Conservation (phyloP, 2,797 vertebrate genomes). For the Gadopsis bispinosus region DNA sequence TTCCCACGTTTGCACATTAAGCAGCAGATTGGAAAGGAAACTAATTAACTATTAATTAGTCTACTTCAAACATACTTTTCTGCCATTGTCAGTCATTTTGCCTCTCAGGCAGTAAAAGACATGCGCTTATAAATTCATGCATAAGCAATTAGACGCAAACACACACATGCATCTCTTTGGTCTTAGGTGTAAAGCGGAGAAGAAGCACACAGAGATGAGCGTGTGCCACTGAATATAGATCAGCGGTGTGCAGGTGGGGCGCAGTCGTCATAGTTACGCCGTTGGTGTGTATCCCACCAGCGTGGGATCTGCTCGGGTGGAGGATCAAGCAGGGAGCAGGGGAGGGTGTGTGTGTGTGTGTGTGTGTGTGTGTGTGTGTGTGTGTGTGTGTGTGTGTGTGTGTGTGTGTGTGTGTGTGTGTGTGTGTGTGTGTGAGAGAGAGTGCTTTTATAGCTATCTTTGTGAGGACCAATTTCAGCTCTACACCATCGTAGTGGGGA, state of each 20-base stretch:
- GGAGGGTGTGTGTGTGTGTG: too few species aligned
- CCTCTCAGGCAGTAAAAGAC: slow-evolving; percentile 70
- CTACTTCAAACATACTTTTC: slow-evolving; percentile 78
- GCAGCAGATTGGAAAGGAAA: slow-evolving; percentile 76
- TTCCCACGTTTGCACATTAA: slow-evolving; percentile 71
- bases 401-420: too few species aligned
- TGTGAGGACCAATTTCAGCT: neutral
- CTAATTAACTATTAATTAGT: slow-evolving; percentile 87
- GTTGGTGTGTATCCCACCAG: slow-evolving; percentile 67
- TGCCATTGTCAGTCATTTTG: slow-evolving; percentile 79
- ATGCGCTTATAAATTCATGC: slow-evolving; percentile 61
- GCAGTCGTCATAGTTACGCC: slow-evolving; percentile 78
- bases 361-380: too few species aligned
- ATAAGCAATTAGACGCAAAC: slow-evolving; percentile 64
- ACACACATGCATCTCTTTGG: slow-evolving; percentile 41
- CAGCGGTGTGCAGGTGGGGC: slow-evolving; percentile 48
- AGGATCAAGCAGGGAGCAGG: slow-evolving; percentile 60
- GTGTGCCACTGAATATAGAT: slow-evolving; percentile 43
- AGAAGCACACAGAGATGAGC: slow-evolving; percentile 6
- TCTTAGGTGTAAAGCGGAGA: slow-evolving; percentile 47
- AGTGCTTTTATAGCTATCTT: neutral
- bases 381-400: too few species aligned
- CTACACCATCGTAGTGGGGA: too few species aligned
- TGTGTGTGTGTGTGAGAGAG: too few species aligned
- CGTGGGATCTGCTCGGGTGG: slow-evolving; percentile 58